phyloP scores from a whole-genome alignment of 2,888 invertebrate genomes.

The Chromoteleia sp. region DNA sequence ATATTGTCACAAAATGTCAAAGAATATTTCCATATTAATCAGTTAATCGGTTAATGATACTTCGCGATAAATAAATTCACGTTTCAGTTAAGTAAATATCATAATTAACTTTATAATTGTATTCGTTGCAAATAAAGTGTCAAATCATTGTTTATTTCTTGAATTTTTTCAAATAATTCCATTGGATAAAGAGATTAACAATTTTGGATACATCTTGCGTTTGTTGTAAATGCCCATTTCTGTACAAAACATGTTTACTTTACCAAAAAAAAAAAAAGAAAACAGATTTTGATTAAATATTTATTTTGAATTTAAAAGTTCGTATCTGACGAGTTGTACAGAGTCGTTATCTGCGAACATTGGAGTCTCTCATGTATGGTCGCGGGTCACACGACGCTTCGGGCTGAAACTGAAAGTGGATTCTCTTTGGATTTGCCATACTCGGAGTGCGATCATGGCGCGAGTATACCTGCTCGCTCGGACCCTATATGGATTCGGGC shows the following conservation, averaged over 20 bases:
- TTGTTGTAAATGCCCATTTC: slow-evolving; percentile 13
- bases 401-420: slow-evolving; percentile 81
- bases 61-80: too few species aligned
- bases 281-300: too few species aligned
- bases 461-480: slow-evolving; percentile 73
- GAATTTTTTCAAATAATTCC: too few species aligned
- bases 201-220: background rate
- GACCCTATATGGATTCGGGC: slow-evolving; percentile 77
- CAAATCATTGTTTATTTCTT: too few species aligned
- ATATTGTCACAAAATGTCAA: slow-evolving; percentile 31
- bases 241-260: slow-evolving; percentile 14
- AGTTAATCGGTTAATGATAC: background rate
- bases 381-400: slow-evolving; percentile 69
- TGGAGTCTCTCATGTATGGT: slow-evolving; percentile 59
- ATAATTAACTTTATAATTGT: too few species aligned
- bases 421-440: slow-evolving; percentile 78
- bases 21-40: slow-evolving; percentile 13
- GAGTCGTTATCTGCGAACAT: slow-evolving; percentile 54
- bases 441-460: slow-evolving; percentile 74
- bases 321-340: slow-evolving; percentile 47
- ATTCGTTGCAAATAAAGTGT: too few species aligned
- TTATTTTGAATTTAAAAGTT: slow-evolving; percentile 37
- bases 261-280: slow-evolving; percentile 10
- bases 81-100: too few species aligned
- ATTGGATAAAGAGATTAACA: background rate